phyloP scores from a whole-genome alignment of 2,888 invertebrate genomes.

The Operophtera brumata region DNA sequence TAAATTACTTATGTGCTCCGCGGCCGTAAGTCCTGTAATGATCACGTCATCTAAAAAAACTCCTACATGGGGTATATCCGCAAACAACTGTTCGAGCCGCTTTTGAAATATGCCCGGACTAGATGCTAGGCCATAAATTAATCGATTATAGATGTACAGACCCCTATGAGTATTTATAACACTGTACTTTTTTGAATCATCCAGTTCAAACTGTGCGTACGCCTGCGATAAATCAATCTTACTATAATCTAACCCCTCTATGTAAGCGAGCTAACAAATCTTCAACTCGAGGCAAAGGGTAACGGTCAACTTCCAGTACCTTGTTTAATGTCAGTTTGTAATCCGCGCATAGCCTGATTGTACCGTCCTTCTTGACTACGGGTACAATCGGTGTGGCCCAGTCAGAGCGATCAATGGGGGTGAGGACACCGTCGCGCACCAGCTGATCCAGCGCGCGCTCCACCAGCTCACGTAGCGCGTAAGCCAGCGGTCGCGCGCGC shows the following conservation, averaged over 20 bases:
- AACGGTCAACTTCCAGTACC: constrained; percentile 36
- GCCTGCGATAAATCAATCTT: background rate
- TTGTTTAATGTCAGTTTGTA: constrained; percentile 38
- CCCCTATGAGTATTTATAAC: background rate
- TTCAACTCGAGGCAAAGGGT: constrained; percentile 32
- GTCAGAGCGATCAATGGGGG: background rate
- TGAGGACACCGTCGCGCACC: constrained; percentile 22
- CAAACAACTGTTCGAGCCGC: constrained; percentile 28
- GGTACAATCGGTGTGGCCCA: constrained; percentile 2
- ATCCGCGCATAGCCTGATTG: constrained; percentile 36
- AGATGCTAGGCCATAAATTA: background rate
- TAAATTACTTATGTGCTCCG: constrained; percentile 20
- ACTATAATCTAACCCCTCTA: constrained; percentile 12
- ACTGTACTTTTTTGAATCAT: background rate
- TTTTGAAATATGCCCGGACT: constrained; percentile 34
- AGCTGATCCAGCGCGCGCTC: constrained; percentile 28
- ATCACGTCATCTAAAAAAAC: constrained; percentile 31
- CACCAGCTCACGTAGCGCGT: constrained; percentile 29
- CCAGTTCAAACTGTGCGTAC: background rate
- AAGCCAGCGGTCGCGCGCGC: constrained; percentile 25
- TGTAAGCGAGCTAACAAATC: constrained; percentile 28
- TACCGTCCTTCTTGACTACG: constrained; percentile 36
- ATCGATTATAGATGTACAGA: background rate
- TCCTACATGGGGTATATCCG: constrained; percentile 23
- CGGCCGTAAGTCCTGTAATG: constrained; percentile 4